phyloP scores from a whole-genome alignment of 2,797 vertebrate genomes.

The Spinibarbus caldwelli region DNA sequence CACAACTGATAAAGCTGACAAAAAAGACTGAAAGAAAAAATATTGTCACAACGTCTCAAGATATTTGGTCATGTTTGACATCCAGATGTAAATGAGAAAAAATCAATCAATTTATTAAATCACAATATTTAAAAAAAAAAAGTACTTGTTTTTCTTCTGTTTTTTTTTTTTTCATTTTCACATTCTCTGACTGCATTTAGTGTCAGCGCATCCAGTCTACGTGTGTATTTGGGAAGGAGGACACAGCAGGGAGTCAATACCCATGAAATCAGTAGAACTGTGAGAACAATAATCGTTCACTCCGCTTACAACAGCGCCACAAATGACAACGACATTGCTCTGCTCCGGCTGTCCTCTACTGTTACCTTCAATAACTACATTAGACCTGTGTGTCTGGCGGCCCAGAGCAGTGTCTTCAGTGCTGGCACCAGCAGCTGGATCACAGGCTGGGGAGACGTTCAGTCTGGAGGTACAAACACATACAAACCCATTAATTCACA shows the following conservation, averaged over 20 bases:
- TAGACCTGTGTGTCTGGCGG: conserved; percentile 73
- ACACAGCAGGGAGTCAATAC: not conserved
- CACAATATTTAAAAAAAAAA: too few relatives aligned
- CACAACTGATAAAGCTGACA: too few relatives aligned
- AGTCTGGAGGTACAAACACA: conserved; percentile 25
- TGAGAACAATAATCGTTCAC: conserved; percentile 29
- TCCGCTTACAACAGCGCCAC: conserved; percentile 36
- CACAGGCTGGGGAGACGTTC: conserved; percentile 57
- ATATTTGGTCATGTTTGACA: too few relatives aligned
- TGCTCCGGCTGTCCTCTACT: conserved; percentile 46
- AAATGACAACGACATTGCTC: conserved; percentile 58
- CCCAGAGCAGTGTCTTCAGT: conserved; percentile 22
- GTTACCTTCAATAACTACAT: conserved; percentile 64
- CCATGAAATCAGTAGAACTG: conserved; percentile 19
- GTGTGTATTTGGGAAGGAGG: conserved; percentile 49
- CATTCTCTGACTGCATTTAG: not conserved
- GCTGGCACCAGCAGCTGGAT: conserved; percentile 52
- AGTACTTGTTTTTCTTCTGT: too few relatives aligned
- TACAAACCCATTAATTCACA: not conserved
- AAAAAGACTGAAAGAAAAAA: too few relatives aligned
- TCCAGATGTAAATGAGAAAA: too few relatives aligned
- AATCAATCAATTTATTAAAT: too few relatives aligned
- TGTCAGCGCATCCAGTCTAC: not conserved
- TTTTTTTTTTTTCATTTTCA: not conserved
- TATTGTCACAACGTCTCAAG: too few relatives aligned